Evolutionary conservation across 2,888 invertebrate genomes (phyloP).

Genomic region (Beris morrisii): DNA sequence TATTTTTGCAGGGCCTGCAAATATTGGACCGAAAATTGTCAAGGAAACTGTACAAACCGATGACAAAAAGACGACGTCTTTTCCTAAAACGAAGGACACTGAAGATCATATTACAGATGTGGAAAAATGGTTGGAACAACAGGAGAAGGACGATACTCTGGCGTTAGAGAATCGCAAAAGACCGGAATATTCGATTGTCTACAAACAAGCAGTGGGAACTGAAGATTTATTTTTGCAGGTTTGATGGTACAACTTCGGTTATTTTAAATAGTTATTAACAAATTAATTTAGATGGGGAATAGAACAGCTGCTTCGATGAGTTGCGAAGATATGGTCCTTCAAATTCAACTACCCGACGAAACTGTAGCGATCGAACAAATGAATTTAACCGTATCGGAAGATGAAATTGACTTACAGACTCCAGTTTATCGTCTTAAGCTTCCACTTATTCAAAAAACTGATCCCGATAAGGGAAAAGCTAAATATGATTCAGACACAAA

Average conservation of each 20-base stretch:
- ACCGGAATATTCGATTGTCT: slow-evolving; percentile 78
- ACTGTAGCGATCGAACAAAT: slow-evolving; percentile 66
- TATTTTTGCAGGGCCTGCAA: slow-evolving; percentile 54
- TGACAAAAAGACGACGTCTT: slow-evolving; percentile 26
- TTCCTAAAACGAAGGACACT: slow-evolving; percentile 40
- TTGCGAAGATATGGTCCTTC: slow-evolving; percentile 85
- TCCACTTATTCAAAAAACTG: slow-evolving; percentile 77
- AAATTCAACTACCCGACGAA: slow-evolving; percentile 75
- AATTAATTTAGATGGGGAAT: slow-evolving; percentile 68
- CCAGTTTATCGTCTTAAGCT: slow-evolving; percentile 70
- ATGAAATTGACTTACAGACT: slow-evolving; percentile 65
- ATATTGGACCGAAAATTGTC: slow-evolving; percentile 49
- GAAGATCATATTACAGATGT: slow-evolving; percentile 40
- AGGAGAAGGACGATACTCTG: slow-evolving; percentile 61
- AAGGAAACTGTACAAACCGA: slow-evolving; percentile 25
- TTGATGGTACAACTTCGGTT: slow-evolving; percentile 32
- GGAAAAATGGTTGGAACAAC: slow-evolving; percentile 55
- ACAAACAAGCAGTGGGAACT: slow-evolving; percentile 81
- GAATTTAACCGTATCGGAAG: slow-evolving; percentile 67
- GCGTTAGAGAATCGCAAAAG: slow-evolving; percentile 64
- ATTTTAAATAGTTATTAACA: neutral
- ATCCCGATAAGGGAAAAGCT: slow-evolving; percentile 80
- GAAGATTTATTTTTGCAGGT: slow-evolving; percentile 87
- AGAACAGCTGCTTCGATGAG: slow-evolving; percentile 78
- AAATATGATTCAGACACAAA: slow-evolving; percentile 71